Evolutionary conservation across 2,888 invertebrate genomes (phyloP).

Genomic region (Spisula solida): DNA sequence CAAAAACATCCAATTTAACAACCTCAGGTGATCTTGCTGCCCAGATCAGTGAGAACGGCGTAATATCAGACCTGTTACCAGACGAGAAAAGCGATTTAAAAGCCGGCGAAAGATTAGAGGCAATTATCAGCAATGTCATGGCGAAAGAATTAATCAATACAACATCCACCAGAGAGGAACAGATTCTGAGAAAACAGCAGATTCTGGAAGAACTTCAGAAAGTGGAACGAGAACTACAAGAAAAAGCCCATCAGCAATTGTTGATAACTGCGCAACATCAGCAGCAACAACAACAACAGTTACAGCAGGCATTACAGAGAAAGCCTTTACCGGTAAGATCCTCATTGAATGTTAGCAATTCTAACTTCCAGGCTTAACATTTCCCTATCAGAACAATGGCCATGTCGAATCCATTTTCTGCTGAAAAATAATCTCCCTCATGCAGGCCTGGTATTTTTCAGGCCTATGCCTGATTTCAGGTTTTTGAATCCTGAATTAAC

Average conservation of each 20-base stretch:
- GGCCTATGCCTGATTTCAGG: too few relatives aligned
- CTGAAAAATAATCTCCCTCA: too few relatives aligned
- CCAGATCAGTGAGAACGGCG: constrained; percentile 71
- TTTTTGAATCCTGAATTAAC: too few relatives aligned
- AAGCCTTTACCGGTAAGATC: constrained; percentile 64
- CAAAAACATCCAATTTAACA: constrained; percentile 65
- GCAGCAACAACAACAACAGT: constrained; percentile 82
- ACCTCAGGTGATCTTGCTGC: constrained; percentile 62
- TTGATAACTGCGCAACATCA: constrained; percentile 84
- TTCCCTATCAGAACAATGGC: too few relatives aligned
- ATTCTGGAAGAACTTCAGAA: constrained; percentile 92
- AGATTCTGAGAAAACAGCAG: constrained; percentile 91
- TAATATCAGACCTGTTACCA: constrained; percentile 72
- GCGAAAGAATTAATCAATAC: constrained; percentile 85
- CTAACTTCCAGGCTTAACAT: too few relatives aligned
- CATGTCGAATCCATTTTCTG: too few relatives aligned
- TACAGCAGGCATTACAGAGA: constrained; percentile 75
- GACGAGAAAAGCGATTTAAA: constrained; percentile 82
- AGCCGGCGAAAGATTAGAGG: constrained; percentile 86
- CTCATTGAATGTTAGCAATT: too few relatives aligned
- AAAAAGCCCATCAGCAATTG: constrained; percentile 88
- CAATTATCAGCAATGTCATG: constrained; percentile 87
- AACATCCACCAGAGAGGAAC: constrained; percentile 89
- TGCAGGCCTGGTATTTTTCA: too few relatives aligned
- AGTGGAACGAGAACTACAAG: constrained; percentile 91